phyloP scores from a whole-genome alignment of 2,888 invertebrate species.

The Andrena minutula region DNA sequence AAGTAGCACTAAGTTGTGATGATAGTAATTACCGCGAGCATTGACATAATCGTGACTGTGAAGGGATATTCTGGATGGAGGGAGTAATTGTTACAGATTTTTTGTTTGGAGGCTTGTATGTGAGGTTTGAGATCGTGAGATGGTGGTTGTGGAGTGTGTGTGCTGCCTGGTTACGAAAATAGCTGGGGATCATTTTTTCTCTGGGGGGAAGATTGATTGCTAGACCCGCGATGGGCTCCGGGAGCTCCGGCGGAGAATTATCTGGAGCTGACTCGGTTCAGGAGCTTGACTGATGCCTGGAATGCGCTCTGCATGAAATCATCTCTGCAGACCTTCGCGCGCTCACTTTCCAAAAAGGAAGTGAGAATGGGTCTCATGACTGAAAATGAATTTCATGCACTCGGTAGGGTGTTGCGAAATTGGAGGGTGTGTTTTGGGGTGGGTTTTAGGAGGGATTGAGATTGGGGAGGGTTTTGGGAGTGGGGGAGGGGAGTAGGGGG shows the following conservation, averaged over 20 bases:
- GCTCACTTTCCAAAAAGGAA: conserved; percentile 23
- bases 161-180: conserved; percentile 34
- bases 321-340: conserved; percentile 22
- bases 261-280: conserved; percentile 31
- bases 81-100: not conserved
- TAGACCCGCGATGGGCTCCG: not conserved
- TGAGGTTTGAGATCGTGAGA: not conserved
- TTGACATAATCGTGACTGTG: conserved; percentile 6
- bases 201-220: conserved; percentile 16
- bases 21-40: not conserved
- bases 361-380: not conserved
- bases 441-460: too few species aligned
- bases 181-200: not conserved
- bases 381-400: not conserved
- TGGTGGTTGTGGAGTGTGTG: not conserved
- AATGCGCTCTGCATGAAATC: conserved; percentile 8
- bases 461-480: too few species aligned
- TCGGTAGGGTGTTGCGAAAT: not conserved
- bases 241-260: conserved; percentile 6
- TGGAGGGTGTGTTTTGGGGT: not conserved
- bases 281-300: conserved; percentile 37
- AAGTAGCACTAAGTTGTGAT: not conserved
- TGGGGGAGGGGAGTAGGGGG: too few species aligned
- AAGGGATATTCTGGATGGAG: not conserved
- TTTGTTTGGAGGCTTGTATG: not conserved